These are phyloP conservation scores for Mionectes macconnelli DNA, from an alignment of 2,113 vertebrate genomes.

Conservation along the genomic window DNA sequence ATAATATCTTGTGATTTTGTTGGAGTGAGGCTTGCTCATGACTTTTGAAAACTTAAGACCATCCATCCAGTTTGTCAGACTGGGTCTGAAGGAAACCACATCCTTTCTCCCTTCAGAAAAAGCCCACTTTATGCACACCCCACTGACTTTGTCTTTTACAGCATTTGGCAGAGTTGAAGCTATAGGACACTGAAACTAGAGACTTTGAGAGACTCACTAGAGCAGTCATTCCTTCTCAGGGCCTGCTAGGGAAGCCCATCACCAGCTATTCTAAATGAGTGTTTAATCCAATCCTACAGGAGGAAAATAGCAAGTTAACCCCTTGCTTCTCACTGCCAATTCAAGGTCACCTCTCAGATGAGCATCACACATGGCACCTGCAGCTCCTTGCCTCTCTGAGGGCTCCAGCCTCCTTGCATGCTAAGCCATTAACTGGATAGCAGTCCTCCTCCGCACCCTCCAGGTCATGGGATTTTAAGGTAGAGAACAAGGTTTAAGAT, in stretches of 20 bases:
- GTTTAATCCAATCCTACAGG: not conserved
- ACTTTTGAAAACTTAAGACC: not conserved
- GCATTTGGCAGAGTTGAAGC: not conserved
- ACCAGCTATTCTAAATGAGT: fast-evolving
- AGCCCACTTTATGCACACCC: not conserved
- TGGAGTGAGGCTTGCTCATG: not conserved
- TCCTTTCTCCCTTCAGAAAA: not conserved
- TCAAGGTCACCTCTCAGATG: not conserved
- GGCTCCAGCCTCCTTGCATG: fast-evolving
- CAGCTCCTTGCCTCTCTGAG: not conserved
- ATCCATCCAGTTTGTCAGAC: not conserved
- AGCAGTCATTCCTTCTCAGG: not conserved
- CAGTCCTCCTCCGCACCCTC: not conserved
- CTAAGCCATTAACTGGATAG: not conserved
- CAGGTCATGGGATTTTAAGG: not conserved
- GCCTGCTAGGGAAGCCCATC: not conserved
- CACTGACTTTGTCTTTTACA: not conserved
- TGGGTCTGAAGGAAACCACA: not conserved
- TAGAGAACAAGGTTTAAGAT: not conserved
- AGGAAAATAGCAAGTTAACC: not conserved
- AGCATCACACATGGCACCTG: not conserved
- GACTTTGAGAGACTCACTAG: not conserved
- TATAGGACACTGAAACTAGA: not conserved
- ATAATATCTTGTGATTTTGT: not conserved
- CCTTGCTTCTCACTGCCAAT: not conserved